Percentiles rank a stretch among this genome's conserved stretches.
phyloP scores from a whole-genome alignment of 2,113 vertebrate species.

The Callipepla squamata region DNA sequence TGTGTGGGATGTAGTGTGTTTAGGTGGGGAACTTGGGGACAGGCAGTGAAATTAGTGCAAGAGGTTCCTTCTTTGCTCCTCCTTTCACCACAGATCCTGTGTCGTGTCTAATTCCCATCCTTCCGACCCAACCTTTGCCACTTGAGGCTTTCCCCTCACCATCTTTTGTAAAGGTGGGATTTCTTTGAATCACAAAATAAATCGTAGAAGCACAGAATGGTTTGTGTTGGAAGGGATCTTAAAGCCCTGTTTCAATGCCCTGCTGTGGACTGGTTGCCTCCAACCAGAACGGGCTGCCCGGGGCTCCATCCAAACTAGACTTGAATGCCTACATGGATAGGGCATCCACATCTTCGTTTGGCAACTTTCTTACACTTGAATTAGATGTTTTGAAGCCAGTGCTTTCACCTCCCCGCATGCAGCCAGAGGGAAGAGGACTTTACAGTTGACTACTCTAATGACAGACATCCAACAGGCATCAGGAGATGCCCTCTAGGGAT shows the following conservation, averaged over 20 bases:
- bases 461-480: neutral
- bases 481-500: neutral
- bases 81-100: neutral
- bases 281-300: no score
- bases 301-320: no score
- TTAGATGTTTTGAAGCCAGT: neutral
- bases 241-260: no score
- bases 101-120: neutral
- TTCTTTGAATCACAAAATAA: neutral
- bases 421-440: neutral
- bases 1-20: rapidly evolving
- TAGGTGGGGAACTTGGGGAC: neutral
- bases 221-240: neutral
- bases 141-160: neutral
- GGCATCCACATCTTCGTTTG: no score
- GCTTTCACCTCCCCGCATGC: neutral
- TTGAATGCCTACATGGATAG: no score
- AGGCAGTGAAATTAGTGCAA: neutral
- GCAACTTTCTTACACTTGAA: no score
- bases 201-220: neutral
- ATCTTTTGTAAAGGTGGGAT: neutral
- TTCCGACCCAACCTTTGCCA: rapidly evolving
- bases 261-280: no score
- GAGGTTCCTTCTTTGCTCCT: neutral
- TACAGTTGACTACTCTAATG: neutral